These are phyloP conservation scores for Eospalax fontanierii DNA, from an alignment of 2,797 vertebrate species.

Conservation along the genomic window DNA sequence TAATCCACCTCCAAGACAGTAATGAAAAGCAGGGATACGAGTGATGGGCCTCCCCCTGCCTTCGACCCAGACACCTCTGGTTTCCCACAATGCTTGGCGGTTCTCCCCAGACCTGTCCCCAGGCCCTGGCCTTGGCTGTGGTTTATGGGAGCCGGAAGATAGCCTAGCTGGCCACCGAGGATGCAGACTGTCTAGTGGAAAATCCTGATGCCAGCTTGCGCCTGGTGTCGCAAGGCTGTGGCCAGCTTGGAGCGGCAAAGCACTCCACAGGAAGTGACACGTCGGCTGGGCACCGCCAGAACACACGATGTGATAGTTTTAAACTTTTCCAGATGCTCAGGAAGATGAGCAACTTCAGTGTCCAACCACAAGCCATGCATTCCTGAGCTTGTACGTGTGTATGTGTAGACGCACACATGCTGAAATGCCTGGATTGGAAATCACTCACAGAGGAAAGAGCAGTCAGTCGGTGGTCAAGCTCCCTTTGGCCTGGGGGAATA, in stretches of 20 bases:
- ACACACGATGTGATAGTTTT: neutral
- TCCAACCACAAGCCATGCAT: conserved; percentile 57
- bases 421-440: accelerated
- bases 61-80: neutral
- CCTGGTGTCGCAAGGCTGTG: neutral
- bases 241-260: neutral
- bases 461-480: neutral
- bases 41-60: neutral
- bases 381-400: neutral
- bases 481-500: neutral
- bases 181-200: conserved; percentile 61
- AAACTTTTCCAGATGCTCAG: conserved; percentile 74
- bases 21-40: neutral
- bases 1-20: neutral
- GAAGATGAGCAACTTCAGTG: conserved; percentile 23
- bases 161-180: neutral
- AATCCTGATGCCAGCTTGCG: conserved; percentile 70
- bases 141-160: neutral
- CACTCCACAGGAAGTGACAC: conserved; percentile 11
- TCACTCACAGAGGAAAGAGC: neutral
- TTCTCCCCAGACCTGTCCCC: conserved; percentile 50
- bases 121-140: neutral
- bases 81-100: neutral
- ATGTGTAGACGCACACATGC: neutral
- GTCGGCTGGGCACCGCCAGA: neutral